Percentiles rank a stretch among this genome's conserved stretches.
phyloP scores from a whole-genome alignment of 1,140 invertebrate genomes.

The Piezodorus guildinii region DNA sequence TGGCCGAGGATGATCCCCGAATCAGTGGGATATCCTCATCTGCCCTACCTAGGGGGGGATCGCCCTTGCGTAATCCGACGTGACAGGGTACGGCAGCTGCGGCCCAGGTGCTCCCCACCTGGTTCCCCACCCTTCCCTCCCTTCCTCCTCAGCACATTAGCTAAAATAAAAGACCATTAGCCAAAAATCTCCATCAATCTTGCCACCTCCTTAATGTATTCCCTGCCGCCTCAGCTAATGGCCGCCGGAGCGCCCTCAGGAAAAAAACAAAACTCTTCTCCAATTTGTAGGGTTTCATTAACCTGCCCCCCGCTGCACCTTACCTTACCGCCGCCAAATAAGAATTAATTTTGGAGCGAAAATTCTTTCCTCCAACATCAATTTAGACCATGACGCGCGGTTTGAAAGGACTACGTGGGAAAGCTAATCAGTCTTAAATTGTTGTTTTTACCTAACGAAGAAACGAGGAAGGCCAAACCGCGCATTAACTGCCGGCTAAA shows the following conservation, averaged over 20 bases:
- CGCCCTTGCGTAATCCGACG: slow-evolving; percentile 2
- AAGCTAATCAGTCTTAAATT: too few relatives aligned
- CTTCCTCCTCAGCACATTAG: background rate
- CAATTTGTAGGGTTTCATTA: slow-evolving; percentile 14
- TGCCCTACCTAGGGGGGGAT: too few relatives aligned
- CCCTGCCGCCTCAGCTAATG: background rate
- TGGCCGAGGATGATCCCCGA: too few relatives aligned
- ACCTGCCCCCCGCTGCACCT: background rate
- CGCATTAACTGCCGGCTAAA: too few relatives aligned
- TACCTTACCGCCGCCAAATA: slow-evolving; percentile 1
- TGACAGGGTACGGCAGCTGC: background rate
- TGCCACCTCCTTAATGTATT: slow-evolving; percentile 11
- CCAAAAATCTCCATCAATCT: background rate
- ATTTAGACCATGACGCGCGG: slow-evolving; percentile 1
- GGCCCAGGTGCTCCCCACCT: background rate
- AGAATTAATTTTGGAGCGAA: slow-evolving; percentile 3
- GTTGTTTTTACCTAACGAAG: too few relatives aligned
- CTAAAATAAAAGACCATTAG: slow-evolving; percentile 14
- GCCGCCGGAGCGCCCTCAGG: background rate
- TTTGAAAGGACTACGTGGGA: background rate
- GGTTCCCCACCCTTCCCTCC: background rate
- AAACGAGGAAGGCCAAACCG: too few relatives aligned
- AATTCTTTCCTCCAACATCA: background rate
- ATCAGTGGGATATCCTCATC: too few relatives aligned
- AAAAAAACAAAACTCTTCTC: slow-evolving; percentile 14